These are phyloP conservation scores for Eupithecia subumbrata DNA, from an alignment of 2,888 invertebrate genomes.

Conservation along the genomic window DNA sequence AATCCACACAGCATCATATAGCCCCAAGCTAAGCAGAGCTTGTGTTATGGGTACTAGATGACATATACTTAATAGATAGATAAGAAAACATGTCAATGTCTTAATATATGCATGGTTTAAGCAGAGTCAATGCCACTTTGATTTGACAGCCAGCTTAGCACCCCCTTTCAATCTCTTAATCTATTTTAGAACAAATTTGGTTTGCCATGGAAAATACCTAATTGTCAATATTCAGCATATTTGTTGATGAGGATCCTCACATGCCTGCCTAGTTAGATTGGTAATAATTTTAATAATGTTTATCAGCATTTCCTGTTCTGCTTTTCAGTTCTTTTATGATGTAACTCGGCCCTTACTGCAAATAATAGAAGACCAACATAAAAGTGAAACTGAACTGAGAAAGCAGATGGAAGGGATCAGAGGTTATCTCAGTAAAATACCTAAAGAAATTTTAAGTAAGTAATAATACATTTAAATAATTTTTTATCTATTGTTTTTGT, in stretches of 20 bases:
- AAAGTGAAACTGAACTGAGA: conserved; percentile 71
- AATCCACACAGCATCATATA: no score
- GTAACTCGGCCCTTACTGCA: conserved; percentile 65
- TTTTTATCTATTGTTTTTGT: no score
- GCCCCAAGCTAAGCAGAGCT: no score
- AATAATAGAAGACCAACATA: conserved; percentile 73
- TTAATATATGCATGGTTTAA: no score
- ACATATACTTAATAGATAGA: no score
- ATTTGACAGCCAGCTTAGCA: no score
- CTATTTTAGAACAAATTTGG: background rate
- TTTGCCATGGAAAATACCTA: background rate
- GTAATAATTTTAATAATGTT: background rate
- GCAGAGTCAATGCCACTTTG: no score
- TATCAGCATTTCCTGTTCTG: conserved; percentile 26
- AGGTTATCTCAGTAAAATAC: conserved; percentile 71
- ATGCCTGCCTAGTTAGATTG: no score
- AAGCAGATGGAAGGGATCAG: conserved; percentile 77
- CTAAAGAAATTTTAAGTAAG: conserved; percentile 75
- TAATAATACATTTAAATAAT: conserved; percentile 24
- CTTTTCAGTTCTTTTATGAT: conserved; percentile 64
- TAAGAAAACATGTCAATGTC: no score
- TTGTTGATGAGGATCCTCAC: background rate
- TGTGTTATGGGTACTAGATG: no score
- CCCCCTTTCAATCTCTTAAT: background rate
- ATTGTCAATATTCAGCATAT: background rate